Conservation (phyloP, 2,888 invertebrate species). For the Scaptomyza cyrtandrae region DNA sequence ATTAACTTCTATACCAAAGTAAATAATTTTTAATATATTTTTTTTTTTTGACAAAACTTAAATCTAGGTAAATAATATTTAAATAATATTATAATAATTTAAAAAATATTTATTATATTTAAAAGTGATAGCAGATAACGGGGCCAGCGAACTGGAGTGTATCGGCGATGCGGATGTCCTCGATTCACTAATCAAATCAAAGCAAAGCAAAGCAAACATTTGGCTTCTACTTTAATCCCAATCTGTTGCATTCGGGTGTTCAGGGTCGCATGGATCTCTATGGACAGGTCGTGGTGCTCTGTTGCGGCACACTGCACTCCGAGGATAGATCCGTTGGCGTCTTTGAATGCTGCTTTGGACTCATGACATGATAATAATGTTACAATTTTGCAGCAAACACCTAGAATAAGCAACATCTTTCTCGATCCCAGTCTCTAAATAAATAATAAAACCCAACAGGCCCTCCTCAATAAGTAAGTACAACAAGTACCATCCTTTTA, state of each 20-base stretch:
- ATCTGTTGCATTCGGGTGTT: constrained; percentile 86
- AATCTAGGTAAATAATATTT: no score
- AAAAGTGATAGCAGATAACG: constrained; percentile 70
- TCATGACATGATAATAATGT: constrained; percentile 80
- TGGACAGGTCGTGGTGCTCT: constrained; percentile 87
- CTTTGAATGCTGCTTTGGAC: constrained; percentile 88
- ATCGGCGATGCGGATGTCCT: constrained; percentile 75
- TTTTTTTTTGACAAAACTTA: no score
- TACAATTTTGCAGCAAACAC: no score
- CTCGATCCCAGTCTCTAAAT: no score
- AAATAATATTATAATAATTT: no score
- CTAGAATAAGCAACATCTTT: no score
- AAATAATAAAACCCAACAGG: no score
- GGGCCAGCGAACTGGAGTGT: constrained; percentile 62
- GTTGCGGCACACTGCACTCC: constrained; percentile 88
- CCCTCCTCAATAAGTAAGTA: no score
- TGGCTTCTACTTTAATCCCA: constrained; percentile 87
- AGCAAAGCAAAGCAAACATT: constrained; percentile 84
- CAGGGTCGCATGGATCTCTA: constrained; percentile 87
- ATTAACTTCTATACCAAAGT: no score
- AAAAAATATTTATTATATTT: no score
- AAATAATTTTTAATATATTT: no score
- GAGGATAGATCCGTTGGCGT: constrained; percentile 86
- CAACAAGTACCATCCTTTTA: no score
- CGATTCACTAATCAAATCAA: constrained; percentile 81